Evolutionary conservation across 2,797 vertebrate species (phyloP), one percentile per base, ranked within the genome.

Genomic region (Phaenicophaeus curvirostris): DNA sequence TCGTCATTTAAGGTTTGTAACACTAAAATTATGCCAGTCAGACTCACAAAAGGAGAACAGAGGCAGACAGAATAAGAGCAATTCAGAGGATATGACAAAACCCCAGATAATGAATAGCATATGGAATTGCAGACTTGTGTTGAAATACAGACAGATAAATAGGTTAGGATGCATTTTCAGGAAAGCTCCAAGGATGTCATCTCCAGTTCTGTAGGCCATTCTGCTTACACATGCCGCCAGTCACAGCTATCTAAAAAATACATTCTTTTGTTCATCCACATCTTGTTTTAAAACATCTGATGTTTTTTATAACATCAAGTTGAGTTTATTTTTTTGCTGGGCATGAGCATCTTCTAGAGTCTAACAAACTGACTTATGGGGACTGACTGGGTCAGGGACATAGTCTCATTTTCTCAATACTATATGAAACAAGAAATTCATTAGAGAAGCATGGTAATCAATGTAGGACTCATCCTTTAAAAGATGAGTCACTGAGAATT

Each of bases 211-310:
- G 37, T 11, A 83, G 59, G 83, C 76, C 69, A 48, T 58, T 88
- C 73, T 87, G 71, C 74, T 91, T 81, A 68, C 27, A 51, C 48
- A 78, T 68, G 61, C 61, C 89, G 39, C 73, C 31, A 66, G 42
- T 28, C 35, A 31, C 46, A 90, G 72, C 68, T 76, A 77, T 37
- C 58, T 65, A 51, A 86, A 78, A 89, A 81, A 76, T 17, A 35
- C n/a, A 31, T 57, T 71, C 76, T 72, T 94, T 81, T 72, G 24
- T 41, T 91, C 50, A 42, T 74, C 73, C 57, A 54, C 54, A 14
- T 61, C 54, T 87, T 83, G 82, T 73, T 87, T 86, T 83, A 74
- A 91, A 95, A 88, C 69, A 80, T 57, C 74, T 90, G 82, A 89
- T 1, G 1, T 17, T 17, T 72, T 91, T 80, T 90, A 82, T 80